Evolutionary conservation across 2,113 vertebrate genomes (phyloP), one percentile per base, ranked within the genome.

Genomic region (Brachyhypopomus gauderio): DNA sequence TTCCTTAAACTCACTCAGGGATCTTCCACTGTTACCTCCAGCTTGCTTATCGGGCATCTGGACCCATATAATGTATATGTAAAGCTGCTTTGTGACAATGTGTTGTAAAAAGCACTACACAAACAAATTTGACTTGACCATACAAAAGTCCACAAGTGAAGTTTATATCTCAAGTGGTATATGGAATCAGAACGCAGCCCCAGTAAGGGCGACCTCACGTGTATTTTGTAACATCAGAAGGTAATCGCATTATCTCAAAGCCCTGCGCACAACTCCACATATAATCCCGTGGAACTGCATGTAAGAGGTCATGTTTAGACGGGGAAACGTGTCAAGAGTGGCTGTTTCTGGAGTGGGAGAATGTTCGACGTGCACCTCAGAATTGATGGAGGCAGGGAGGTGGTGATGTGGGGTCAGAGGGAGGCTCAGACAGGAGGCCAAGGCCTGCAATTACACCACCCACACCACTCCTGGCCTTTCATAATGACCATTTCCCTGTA

Each of bases 401-500:
- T 87, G 82, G 52, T 85, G 85, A 89, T 89, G 84, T 84, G 79
- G 88, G 86, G 88, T 85, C 86, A 84, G 75, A 86, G 83, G 85
- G 58, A 83, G 59, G 84, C 84, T 70, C 74, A 71, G 82, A 83
- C 85, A 81, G 82, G 77, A 86, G 83, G 89, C 89, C 73, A 69
- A 88, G 56, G 75, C 83, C 75, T 84, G 85, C 90, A 92, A 93
- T 92, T 92, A 91, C 84, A 78, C 70, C 48, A 84, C 73, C 83
- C 91, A 91, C 91, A 90, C 88, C 89, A 90, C 87, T 88, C 85
- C 81, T 83, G 86, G 89, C 89, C 88, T 86, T 86, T 90, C 85
- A 86, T 93, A 91, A 92, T 92, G 91, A 91, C 30, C 87, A 72
- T 19, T 58, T 89, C 82, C 86, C 84, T 76, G 90, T 91, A 90